Evolutionary conservation across 1,140 invertebrate species (phyloP).

Genomic region (Atta colombica): DNA sequence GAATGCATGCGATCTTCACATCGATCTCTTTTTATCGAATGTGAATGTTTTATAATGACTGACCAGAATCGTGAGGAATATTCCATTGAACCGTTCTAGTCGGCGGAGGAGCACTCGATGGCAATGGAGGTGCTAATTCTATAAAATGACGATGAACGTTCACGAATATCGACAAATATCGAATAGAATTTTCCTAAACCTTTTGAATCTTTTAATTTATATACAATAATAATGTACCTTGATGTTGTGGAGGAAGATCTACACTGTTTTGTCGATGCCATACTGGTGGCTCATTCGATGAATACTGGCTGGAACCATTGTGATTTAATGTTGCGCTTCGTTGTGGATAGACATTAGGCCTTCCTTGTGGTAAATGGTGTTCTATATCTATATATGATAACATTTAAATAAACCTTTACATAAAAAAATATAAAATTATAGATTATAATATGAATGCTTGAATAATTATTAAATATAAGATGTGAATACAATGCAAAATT

Average conservation of each 20-base stretch:
- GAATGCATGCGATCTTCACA: slow-evolving; percentile 38
- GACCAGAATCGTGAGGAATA: slow-evolving; percentile 82
- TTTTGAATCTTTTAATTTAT: slow-evolving; percentile 22
- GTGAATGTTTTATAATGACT: slow-evolving; percentile 75
- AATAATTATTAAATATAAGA: background rate
- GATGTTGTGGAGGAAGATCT: slow-evolving; percentile 79
- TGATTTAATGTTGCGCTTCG: slow-evolving; percentile 81
- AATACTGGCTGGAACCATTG: slow-evolving; percentile 84
- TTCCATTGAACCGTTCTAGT: slow-evolving; percentile 83
- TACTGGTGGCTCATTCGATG: slow-evolving; percentile 74
- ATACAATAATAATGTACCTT: slow-evolving; percentile 77
- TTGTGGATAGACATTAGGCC: slow-evolving; percentile 81
- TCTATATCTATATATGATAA: slow-evolving; percentile 77
- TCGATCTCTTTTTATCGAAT: slow-evolving; percentile 25
- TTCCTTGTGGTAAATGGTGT: slow-evolving; percentile 76
- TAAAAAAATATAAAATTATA: background rate
- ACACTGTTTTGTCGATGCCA: slow-evolving; percentile 82
- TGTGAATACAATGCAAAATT: background rate
- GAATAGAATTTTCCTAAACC: slow-evolving; percentile 46
- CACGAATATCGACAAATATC: slow-evolving; percentile 44
- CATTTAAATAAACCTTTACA: slow-evolving; percentile 3
- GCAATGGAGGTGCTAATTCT: slow-evolving; percentile 86
- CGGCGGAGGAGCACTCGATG: slow-evolving; percentile 84
- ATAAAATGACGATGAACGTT: slow-evolving; percentile 77
- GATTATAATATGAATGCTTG: background rate